Base-by-base conservation (phyloP, 2,888 invertebrate genomes). In the Cecidostiba fungosa region DNA sequence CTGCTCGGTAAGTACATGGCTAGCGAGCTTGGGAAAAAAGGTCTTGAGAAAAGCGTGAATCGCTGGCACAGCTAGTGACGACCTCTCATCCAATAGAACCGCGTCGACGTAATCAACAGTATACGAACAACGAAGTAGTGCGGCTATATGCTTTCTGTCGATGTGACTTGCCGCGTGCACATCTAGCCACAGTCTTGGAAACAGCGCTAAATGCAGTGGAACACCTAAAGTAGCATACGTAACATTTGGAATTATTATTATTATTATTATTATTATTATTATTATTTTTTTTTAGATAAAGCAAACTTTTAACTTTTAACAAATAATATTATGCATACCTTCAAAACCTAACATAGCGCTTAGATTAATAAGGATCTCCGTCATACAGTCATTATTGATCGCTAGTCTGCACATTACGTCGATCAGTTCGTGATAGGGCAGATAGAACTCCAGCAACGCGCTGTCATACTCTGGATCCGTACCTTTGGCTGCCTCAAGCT, bases 171-270 rank as follows among this genome's bases (percentile, higher is more conserved):
- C 96, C 88, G 96, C 95, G 90, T 97, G 96, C 79, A 98, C 97
- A 92, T 98, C 98, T 87, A 97, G 95, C 98, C 98, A 98, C 90
- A 98, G 95, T 91, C 98, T 97, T 23, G 98, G 98, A 94, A 98
- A 98, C 92, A 97, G 96, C 87, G 96, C 97, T 91, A 97, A 96
- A 94, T 98, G 97, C 87, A 98, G 94, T 1, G 98, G 97, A 70
- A 97, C 97, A 77, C 96, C 92, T 92, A 81, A 8, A 86, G 87
- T 59, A 59, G 6, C n/a, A 23, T n/a, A n/a, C 1, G 50, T 19
- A 50, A 50, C 66, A n/a, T n/a, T n/a, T n/a, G n/a, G n/a, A n/a
- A n/a, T n/a, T n/a, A n/a, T n/a, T n/a, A n/a, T n/a, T n/a, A n/a
- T n/a, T n/a, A n/a, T n/a, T n/a, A n/a, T n/a, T n/a, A n/a, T n/a